Conservation (phyloP, 2,797 vertebrate species). For the Labroides dimidiatus region DNA sequence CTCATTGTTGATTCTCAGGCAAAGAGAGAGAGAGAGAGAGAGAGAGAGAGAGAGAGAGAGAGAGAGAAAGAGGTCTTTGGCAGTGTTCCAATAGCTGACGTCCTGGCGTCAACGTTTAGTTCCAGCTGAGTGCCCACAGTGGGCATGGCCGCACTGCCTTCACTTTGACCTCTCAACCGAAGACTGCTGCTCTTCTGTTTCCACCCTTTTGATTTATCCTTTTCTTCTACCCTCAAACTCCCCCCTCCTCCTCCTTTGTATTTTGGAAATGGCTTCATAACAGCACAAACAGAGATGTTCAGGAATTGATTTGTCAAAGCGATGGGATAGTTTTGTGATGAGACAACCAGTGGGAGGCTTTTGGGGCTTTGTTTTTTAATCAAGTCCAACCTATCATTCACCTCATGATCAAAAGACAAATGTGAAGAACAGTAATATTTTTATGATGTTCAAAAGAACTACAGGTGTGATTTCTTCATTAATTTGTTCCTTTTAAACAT, state of each 20-base stretch:
- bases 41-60: slow-evolving; percentile 43
- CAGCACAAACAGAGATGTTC: slow-evolving; percentile 69
- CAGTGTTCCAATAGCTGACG: slow-evolving; percentile 77
- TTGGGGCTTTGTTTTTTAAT: slow-evolving; percentile 17
- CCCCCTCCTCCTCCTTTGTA: slow-evolving; percentile 48
- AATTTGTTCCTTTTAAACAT: slow-evolving; percentile 27
- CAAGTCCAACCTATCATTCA: slow-evolving; percentile 34
- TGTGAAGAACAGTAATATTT: slow-evolving; percentile 19
- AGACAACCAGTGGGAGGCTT: slow-evolving; percentile 42
- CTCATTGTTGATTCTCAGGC: slow-evolving; percentile 60
- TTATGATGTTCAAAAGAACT: slow-evolving; percentile 20
- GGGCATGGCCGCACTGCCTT: slow-evolving; percentile 75
- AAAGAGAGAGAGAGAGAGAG: slow-evolving; percentile 38
- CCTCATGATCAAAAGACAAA: slow-evolving; percentile 41
- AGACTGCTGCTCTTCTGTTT: slow-evolving; percentile 81
- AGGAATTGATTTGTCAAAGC: slow-evolving; percentile 77
- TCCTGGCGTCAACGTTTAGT: slow-evolving; percentile 84
- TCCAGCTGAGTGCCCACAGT: slow-evolving; percentile 84
- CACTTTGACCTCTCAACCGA: slow-evolving; percentile 79
- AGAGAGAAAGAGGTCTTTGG: slow-evolving; percentile 80
- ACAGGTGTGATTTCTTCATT: slow-evolving; percentile 23
- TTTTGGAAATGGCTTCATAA: slow-evolving; percentile 78
- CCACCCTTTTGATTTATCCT: slow-evolving; percentile 69
- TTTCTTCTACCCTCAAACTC: slow-evolving; percentile 51
- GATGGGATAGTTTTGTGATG: slow-evolving; percentile 46